These are phyloP conservation scores for Microcebus tavaratra DNA, from an alignment of 2,113 vertebrate species.

Conservation along the genomic window DNA sequence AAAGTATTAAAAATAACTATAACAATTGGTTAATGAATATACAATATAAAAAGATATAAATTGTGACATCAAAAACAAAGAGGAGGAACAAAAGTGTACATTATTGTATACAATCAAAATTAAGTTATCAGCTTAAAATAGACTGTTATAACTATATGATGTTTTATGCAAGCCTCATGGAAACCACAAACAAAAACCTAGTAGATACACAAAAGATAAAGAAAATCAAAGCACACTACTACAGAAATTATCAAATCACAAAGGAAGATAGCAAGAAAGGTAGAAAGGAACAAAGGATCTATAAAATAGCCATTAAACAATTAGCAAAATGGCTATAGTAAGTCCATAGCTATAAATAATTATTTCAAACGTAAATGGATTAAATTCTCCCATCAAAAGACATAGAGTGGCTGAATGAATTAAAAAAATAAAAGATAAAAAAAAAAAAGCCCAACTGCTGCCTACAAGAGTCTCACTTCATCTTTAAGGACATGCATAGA, in stretches of 20 bases:
- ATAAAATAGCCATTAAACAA: not conserved
- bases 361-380: not conserved
- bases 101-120: not conserved
- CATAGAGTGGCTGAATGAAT: not conserved
- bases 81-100: not conserved
- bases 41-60: not conserved
- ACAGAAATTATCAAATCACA: not conserved
- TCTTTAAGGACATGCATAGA: no score
- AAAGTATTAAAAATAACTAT: not conserved
- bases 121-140: not conserved
- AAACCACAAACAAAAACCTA: not conserved
- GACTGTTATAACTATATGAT: not conserved
- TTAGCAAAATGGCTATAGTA: not conserved
- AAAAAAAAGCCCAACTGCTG: no score
- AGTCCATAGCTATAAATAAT: not conserved
- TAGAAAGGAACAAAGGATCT: not conserved
- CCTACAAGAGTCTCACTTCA: no score
- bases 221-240: not conserved
- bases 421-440: not conserved
- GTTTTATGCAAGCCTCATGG: not conserved
- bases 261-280: not conserved
- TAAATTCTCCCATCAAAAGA: not conserved
- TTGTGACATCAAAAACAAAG: not conserved
- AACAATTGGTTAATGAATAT: not conserved
- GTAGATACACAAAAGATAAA: not conserved